Base-by-base conservation (phyloP, 1,140 invertebrate species). In the Orchestia grillus region DNA sequence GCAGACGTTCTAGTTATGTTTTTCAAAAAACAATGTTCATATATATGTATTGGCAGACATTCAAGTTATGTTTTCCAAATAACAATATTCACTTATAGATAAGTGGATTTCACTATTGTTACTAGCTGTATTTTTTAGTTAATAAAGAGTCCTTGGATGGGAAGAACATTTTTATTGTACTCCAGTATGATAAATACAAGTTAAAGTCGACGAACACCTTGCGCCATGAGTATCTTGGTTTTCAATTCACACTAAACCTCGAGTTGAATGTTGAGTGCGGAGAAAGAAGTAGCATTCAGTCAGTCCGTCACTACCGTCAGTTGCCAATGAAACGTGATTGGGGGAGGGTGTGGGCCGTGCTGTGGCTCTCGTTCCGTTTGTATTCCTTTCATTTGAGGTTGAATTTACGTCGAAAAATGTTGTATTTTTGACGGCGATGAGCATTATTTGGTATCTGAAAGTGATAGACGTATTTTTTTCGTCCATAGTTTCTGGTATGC, bases 361-460 rank as follows among this genome's bases (percentile, higher is more conserved):
- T 94, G 36, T 94, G 92, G 92, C 92, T 94, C 92, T 94, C 43
- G 92, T 94, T 94, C 92, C 92, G 92, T 94, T 94, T 94, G 44
- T 94, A 94, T 94, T 94, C 92, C 43, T 94, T 94, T 94, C 43
- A 94, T 94, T 94, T 94, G 40, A 19, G 36, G 23, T 94, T 45
- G 43, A 94, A 94, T 94, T 94, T 45, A 44, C 36, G 44, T 44
- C 44, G 40, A 47, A n/a, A 36, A 40, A 40, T 94, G 36, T 44
- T n/a, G 43, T 94, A 47, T 94, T 94, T 91, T 44, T 94, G 44
- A 94, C 92, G 47, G 92, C 47, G 92, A n/a, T 94, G 36, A 94
- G 40, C 92, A 94, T 94, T 94, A 94, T 94, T 94, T 94, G 41
- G 44, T 45, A 8, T 40, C 3, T 40, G 36, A 40, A 40, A 94